Percentiles rank a stretch among this genome's conserved stretches.
Conservation (phyloP, 2,888 invertebrate genomes). For the Glyphotaelius pellucidus region DNA sequence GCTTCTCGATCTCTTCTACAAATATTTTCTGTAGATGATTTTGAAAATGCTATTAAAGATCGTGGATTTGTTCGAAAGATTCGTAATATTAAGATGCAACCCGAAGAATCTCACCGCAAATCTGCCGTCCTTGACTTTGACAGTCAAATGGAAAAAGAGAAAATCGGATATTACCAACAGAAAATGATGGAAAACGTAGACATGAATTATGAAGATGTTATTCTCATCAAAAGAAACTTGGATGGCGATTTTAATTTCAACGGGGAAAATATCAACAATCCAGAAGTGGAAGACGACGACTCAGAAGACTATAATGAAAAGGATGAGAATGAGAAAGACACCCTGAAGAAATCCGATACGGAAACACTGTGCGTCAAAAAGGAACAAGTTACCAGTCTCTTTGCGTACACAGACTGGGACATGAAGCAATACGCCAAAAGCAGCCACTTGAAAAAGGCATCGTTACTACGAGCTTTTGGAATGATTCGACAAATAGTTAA, state of each 20-base stretch:
- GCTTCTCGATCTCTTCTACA: constrained; percentile 27
- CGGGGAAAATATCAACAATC: constrained; percentile 71
- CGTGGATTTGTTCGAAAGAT: constrained; percentile 62
- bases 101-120: constrained; percentile 71
- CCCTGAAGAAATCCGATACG: constrained; percentile 67
- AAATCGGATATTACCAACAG: constrained; percentile 75
- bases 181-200: constrained; percentile 73
- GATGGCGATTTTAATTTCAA: constrained; percentile 76
- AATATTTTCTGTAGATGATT: constrained; percentile 39
- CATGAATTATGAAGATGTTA: constrained; percentile 74
- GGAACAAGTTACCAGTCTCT: constrained; percentile 86
- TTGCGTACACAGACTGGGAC: constrained; percentile 91
- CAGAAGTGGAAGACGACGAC: constrained; percentile 74
- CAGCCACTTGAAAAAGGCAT: constrained; percentile 80
- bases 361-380: constrained; percentile 80
- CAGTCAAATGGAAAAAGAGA: constrained; percentile 77
- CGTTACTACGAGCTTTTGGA: constrained; percentile 88
- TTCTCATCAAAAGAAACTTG: constrained; percentile 75
- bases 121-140: constrained; percentile 73
- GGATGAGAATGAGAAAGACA: constrained; percentile 54
- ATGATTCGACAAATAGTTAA: constrained; percentile 89
- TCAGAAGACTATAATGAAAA: constrained; percentile 69
- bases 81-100: constrained; percentile 73
- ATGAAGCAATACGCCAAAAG: constrained; percentile 81
- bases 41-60: constrained; percentile 23